phyloP scores from a whole-genome alignment of 2,797 vertebrate genomes.

The Lithobates pipiens region DNA sequence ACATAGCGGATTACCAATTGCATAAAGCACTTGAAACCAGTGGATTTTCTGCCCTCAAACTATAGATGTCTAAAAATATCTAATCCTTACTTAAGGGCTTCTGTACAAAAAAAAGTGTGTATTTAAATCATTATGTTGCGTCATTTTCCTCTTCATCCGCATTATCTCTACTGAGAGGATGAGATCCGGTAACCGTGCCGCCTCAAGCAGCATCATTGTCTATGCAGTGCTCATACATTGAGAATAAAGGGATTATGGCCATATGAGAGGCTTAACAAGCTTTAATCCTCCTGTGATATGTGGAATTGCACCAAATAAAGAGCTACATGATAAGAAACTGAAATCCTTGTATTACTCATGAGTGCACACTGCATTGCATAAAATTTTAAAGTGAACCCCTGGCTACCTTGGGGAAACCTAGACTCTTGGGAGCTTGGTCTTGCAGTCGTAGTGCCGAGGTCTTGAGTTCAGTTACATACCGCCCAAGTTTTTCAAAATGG shows the following conservation, averaged over 20 bases:
- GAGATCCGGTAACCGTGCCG: slow-evolving; percentile 4
- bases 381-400: too few species aligned
- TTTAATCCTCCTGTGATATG: slow-evolving; percentile 20
- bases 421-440: too few species aligned
- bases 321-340: slow-evolving; percentile 16
- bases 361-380: too few species aligned
- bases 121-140: slow-evolving; percentile 20
- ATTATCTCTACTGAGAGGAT: slow-evolving; percentile 24
- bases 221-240: slow-evolving; percentile 35
- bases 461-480: too few species aligned
- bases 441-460: too few species aligned
- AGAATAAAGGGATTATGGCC: slow-evolving; percentile 36
- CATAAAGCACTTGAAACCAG: background rate
- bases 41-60: background rate
- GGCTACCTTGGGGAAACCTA: too few species aligned
- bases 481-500: too few species aligned
- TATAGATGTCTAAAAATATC: slow-evolving; percentile 21
- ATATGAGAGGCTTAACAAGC: slow-evolving; percentile 37
- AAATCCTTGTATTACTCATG: background rate
- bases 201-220: slow-evolving; percentile 33
- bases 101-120: background rate
- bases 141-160: slow-evolving; percentile 24
- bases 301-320: slow-evolving; percentile 14
- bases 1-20: background rate
- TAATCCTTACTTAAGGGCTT: slow-evolving; percentile 39